Conservation (phyloP, 2,888 invertebrate species). For the Trichopoda pennipes region DNA sequence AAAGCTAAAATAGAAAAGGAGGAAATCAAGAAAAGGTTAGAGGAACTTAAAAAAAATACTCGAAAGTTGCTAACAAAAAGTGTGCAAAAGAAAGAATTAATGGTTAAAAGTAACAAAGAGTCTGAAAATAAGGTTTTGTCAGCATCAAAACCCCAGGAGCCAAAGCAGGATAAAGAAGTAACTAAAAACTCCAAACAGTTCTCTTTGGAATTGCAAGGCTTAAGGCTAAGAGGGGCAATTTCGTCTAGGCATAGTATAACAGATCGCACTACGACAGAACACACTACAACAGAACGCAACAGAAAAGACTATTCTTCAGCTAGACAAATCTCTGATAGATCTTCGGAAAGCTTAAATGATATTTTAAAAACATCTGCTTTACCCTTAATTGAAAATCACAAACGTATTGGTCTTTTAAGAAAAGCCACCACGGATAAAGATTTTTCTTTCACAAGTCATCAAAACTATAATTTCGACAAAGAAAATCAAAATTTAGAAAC, state of each 20-base stretch:
- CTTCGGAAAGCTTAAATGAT: constrained; percentile 17
- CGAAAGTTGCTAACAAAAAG: constrained; percentile 81
- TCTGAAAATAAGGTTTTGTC: background rate
- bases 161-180: background rate
- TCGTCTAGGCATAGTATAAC: background rate
- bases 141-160: background rate
- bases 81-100: constrained; percentile 72
- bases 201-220: background rate
- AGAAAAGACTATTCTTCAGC: background rate
- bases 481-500: constrained; percentile 71
- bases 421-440: constrained; percentile 71
- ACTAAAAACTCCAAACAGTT: background rate
- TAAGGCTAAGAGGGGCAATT: background rate
- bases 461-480: constrained; percentile 71
- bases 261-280: background rate
- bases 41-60: constrained; percentile 81
- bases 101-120: constrained; percentile 13
- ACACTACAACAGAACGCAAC: background rate
- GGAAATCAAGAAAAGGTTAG: constrained; percentile 81
- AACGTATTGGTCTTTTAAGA: constrained; percentile 73
- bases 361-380: background rate
- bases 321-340: background rate
- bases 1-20: constrained; percentile 75
- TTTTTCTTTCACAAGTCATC: constrained; percentile 71
- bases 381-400: constrained; percentile 69